Percentiles rank a stretch among this genome's conserved stretches.
These are phyloP conservation scores for Aphelenchoides fujianensis DNA, from an alignment of 1,140 invertebrate species.

Conservation along the genomic window DNA sequence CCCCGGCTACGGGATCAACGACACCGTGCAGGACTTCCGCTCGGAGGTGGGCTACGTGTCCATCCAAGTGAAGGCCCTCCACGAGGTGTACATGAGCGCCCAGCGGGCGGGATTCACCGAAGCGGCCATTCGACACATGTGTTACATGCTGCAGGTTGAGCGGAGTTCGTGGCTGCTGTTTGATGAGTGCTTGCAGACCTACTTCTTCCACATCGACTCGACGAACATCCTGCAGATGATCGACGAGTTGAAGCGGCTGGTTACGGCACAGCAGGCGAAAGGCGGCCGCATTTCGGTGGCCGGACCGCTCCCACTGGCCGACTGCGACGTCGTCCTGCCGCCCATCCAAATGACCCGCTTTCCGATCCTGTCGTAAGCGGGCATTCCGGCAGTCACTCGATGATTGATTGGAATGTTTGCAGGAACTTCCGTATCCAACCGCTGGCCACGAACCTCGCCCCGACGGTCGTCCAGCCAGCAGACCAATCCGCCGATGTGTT, in stretches of 20 bases:
- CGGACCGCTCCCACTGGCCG: conserved; percentile 47
- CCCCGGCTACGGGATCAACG: conserved; percentile 50
- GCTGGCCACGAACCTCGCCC: conserved; percentile 53
- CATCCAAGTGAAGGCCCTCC: conserved; percentile 58
- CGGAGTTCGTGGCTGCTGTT: not conserved
- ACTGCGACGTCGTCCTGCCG: conserved; percentile 52
- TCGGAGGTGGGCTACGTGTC: conserved; percentile 24
- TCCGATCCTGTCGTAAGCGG: conserved; percentile 49
- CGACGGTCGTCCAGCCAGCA: conserved; percentile 38
- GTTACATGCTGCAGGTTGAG: conserved; percentile 56
- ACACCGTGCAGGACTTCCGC: not conserved
- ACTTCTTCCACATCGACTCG: conserved; percentile 55
- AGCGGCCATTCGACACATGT: conserved; percentile 59
- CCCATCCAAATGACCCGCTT: conserved; percentile 58
- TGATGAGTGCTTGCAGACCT: conserved; percentile 40
- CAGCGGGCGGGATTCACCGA: conserved; percentile 48
- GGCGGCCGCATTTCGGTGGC: conserved; percentile 28
- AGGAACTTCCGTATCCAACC: conserved; percentile 48
- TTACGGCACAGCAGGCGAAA: conserved; percentile 20
- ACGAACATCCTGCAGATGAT: conserved; percentile 43
- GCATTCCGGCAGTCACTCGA: not conserved
- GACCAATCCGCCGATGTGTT: conserved; percentile 47
- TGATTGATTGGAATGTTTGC: conserved; percentile 27
- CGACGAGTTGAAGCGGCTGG: conserved; percentile 52
- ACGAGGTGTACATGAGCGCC: conserved; percentile 60